Evolutionary conservation across 2,888 invertebrate genomes (phyloP), one percentile per base, ranked within the genome.

Genomic region (Pristionchus maxplancki): DNA sequence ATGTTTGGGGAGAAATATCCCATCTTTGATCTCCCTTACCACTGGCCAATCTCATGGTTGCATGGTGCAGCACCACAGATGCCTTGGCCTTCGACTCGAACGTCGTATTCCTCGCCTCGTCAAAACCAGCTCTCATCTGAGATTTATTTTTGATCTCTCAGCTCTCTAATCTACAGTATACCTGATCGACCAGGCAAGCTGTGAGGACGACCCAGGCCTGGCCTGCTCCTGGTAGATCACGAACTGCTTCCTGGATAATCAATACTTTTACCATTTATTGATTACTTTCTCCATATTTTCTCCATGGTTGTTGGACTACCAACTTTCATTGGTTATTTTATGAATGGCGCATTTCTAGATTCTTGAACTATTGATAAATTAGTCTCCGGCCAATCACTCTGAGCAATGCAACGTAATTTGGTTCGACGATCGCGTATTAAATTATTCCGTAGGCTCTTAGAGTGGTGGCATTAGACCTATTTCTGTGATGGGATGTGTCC

Each of bases 131-230:
- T 34, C 93, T 90, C 88, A 93, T 89, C 91, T 92, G 88, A 84
- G 15, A 53, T 50, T 64, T 48, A 74, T 74, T 62, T 84, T 85
- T 89, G 53, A 53, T 37, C 62, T 71, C 11, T 83, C 34, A 8
- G 48, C 13, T n/a, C 24, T 58, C 24, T n/a, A 0, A 9, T 5
- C 37, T 71, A 71, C 71, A 20, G 71, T 71, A 71, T 53, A 91
- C 92, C 89, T 94, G 94, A 90, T 94, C 94, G 20, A 94, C 93
- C 6, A 94, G 74, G 89, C 94, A 94, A 1, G 94, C 94, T 0
- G 93, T 94, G 88, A 94, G 90, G 31, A 94, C 93, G 9, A 94
- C 94, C 94, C 94, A 94, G 4, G 94, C 94, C 67, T 94, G 94
- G 13, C 93, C 94, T 40, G 94, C 94, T 31, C 94, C 94, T 2